Percentiles rank a stretch among this genome's conserved stretches.
Conservation (phyloP, 2,797 vertebrate genomes). For the Alcedo quadribrachys region DNA sequence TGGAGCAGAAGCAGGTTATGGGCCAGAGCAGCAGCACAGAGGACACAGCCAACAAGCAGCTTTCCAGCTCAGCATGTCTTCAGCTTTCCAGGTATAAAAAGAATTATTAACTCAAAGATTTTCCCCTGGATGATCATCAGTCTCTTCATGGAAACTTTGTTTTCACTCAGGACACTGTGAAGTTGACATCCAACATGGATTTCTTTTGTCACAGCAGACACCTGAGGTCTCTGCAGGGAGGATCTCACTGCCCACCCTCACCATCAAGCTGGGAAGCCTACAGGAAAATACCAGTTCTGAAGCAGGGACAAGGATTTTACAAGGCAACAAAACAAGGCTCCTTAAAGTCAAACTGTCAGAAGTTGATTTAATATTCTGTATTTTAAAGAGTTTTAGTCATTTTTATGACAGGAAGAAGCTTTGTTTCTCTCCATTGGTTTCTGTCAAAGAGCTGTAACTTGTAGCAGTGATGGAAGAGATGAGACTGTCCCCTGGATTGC, state of each 20-base stretch:
- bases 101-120: background rate
- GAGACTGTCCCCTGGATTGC: background rate
- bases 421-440: background rate
- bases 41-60: background rate
- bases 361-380: background rate
- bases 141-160: background rate
- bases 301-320: background rate
- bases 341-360: background rate
- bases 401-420: background rate
- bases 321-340: background rate
- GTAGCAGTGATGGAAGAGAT: background rate
- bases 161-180: background rate
- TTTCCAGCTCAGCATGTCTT: background rate
- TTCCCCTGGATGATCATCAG: background rate
- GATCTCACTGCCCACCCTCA: background rate
- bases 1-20: background rate
- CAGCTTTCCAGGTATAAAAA: background rate
- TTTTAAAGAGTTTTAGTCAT: background rate
- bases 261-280: background rate
- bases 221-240: background rate
- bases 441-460: background rate
- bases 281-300: background rate
- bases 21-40: background rate
- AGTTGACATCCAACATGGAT: background rate
- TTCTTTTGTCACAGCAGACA: background rate